phyloP scores from a whole-genome alignment of 2,113 vertebrate genomes.

The Cynopterus brachyotis region DNA sequence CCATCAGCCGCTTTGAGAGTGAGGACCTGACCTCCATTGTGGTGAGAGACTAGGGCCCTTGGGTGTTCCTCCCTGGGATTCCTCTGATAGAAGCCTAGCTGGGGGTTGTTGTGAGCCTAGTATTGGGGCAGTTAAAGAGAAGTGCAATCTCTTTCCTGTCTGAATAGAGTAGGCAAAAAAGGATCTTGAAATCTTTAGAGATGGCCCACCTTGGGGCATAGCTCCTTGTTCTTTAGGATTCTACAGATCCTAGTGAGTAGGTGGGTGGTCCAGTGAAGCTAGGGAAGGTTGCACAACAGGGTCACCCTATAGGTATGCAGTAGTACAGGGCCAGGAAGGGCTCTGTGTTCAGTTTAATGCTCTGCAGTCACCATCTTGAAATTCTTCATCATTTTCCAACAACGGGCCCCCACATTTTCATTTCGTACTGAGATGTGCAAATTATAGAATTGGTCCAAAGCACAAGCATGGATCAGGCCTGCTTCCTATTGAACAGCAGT shows the following conservation, averaged over 20 bases:
- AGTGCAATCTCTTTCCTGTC: neutral
- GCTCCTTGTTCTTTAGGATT: neutral
- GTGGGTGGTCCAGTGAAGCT: neutral
- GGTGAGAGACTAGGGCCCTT: conserved; percentile 83
- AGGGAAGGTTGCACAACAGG: neutral
- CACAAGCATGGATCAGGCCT: neutral
- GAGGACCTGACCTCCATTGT: conserved; percentile 99
- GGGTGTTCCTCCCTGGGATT: neutral
- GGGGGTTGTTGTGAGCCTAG: neutral
- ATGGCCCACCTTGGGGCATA: neutral
- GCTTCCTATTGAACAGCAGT: neutral
- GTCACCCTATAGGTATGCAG: rapidly evolving
- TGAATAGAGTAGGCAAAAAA: neutral
- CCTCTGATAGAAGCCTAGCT: neutral
- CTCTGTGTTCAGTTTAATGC: neutral
- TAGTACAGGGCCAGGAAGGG: neutral
- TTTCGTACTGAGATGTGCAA: neutral
- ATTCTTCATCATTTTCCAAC: neutral
- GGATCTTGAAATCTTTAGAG: neutral
- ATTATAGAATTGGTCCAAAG: neutral
- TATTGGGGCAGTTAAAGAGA: neutral
- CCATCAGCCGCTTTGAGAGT: conserved; percentile 99
- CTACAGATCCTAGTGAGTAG: neutral
- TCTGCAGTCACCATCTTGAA: neutral
- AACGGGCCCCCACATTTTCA: neutral